phyloP scores from a whole-genome alignment of 2,888 invertebrate genomes.

The Tanytarsus gracilentus region DNA sequence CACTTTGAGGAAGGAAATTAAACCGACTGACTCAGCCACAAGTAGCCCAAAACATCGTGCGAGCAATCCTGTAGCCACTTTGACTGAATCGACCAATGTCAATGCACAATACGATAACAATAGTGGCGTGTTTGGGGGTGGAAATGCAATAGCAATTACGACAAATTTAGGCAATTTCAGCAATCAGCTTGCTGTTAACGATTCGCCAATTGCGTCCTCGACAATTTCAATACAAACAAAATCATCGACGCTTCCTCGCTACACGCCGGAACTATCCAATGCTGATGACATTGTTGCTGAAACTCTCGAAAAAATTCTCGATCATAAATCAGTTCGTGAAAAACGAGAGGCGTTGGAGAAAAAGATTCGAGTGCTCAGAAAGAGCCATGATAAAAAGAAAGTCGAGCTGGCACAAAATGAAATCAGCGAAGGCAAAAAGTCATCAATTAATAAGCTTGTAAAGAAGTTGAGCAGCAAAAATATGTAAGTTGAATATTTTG shows the following conservation, averaged over 20 bases:
- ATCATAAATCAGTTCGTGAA: constrained; percentile 73
- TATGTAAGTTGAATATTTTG: constrained; percentile 51
- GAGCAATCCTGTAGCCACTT: constrained; percentile 33
- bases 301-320: constrained; percentile 67
- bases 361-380: constrained; percentile 70
- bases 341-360: constrained; percentile 77
- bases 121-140: not conserved
- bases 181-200: constrained; percentile 35
- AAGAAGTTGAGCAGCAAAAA: constrained; percentile 69
- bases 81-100: not conserved
- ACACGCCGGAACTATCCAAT: no score
- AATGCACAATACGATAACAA: not conserved
- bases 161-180: no score
- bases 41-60: constrained; percentile 47
- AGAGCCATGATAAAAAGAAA: constrained; percentile 73
- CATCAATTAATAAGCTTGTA: constrained; percentile 66
- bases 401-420: constrained; percentile 51
- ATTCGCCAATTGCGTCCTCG: constrained; percentile 31
- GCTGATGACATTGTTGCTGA: constrained; percentile 56
- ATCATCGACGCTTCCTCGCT: constrained; percentile 39
- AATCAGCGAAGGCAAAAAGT: constrained; percentile 52
- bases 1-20: constrained; percentile 40
- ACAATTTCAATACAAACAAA: no score
- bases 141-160: no score
- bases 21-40: constrained; percentile 39